Conservation (phyloP, 2,113 vertebrate species). For the Gorilla gorilla region DNA sequence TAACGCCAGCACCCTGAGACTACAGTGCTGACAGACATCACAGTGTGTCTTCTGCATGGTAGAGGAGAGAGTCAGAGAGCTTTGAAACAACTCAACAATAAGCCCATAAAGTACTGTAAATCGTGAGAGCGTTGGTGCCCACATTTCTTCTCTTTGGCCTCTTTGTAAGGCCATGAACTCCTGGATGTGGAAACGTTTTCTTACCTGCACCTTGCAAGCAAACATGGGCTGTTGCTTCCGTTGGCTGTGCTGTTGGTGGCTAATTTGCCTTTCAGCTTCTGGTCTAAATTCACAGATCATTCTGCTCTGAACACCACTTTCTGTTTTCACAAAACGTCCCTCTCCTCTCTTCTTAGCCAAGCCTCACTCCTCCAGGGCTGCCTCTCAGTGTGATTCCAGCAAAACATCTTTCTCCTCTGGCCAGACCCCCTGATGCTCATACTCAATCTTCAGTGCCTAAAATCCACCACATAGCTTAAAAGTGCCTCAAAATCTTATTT, state of each 20-base stretch:
- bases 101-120: fast-evolving
- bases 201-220: fast-evolving
- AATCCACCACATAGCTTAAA: fast-evolving
- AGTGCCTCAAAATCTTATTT: background rate
- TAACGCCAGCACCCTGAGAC: fast-evolving
- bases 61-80: too few relatives aligned
- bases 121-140: fast-evolving
- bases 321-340: fast-evolving
- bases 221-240: fast-evolving
- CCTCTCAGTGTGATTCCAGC: fast-evolving
- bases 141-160: fast-evolving
- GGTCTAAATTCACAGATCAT: too few relatives aligned
- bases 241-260: fast-evolving
- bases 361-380: background rate
- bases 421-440: fast-evolving
- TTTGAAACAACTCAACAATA: fast-evolving
- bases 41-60: fast-evolving
- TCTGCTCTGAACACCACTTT: background rate
- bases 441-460: background rate
- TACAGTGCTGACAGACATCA: fast-evolving
- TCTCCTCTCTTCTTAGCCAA: background rate
- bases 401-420: fast-evolving
- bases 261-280: fast-evolving
- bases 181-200: fast-evolving
- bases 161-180: fast-evolving